Conservation (phyloP, 2,797 vertebrate species). For the Sebastes trivittatus region DNA sequence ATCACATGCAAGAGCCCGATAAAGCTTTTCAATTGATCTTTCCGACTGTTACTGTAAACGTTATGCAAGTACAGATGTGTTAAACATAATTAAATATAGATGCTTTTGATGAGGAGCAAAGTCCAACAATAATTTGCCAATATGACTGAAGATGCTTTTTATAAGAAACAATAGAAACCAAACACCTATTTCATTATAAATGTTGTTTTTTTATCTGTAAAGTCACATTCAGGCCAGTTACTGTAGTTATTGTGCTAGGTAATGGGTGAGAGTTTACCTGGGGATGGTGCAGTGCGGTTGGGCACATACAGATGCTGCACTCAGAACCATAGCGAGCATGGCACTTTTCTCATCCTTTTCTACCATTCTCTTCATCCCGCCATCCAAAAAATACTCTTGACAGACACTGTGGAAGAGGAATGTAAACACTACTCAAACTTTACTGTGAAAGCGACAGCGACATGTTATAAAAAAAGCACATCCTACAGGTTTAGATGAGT, state of each 20-base stretch:
- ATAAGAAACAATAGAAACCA: neutral
- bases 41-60: neutral
- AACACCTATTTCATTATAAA: neutral
- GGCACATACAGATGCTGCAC: slow-evolving; percentile 77
- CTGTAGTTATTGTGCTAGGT: neutral
- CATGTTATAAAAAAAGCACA: neutral
- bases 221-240: neutral
- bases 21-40: neutral
- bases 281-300: slow-evolving; percentile 59
- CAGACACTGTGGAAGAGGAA: slow-evolving; percentile 86
- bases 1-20: neutral
- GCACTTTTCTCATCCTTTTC: slow-evolving; percentile 95
- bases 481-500: neutral
- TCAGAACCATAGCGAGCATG: slow-evolving; percentile 76
- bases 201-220: neutral
- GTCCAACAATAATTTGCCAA: neutral
- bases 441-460: neutral
- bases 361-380: slow-evolving; percentile 93
- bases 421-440: neutral
- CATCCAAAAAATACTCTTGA: slow-evolving; percentile 96
- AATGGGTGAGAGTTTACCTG: slow-evolving; percentile 52
- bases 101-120: neutral
- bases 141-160: neutral
- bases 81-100: neutral
- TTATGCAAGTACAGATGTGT: neutral